Conservation (phyloP, 2,797 vertebrate genomes). For the Thunnus albacares region DNA sequence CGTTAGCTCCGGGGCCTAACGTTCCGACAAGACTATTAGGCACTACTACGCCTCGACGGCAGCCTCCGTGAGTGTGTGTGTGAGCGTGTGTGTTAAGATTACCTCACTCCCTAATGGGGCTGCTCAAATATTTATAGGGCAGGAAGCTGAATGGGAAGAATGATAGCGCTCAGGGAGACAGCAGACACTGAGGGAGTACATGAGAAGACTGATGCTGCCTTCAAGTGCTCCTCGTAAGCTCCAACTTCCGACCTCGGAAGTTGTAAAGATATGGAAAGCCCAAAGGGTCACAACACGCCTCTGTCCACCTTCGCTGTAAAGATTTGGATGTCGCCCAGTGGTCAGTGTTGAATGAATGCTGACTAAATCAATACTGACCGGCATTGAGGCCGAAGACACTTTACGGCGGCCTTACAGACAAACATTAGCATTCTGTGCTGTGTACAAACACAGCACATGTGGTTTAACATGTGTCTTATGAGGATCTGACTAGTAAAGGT, state of each 20-base stretch:
- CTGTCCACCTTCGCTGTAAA: not conserved
- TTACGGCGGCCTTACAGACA: no score
- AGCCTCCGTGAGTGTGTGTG: constrained; percentile 49
- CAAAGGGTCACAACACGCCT: constrained; percentile 32
- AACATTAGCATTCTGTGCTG: no score
- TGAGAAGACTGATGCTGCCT: constrained; percentile 71
- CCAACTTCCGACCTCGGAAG: constrained; percentile 45
- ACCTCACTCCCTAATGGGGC: constrained; percentile 77
- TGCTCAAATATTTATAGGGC: constrained; percentile 81
- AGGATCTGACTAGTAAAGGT: no score
- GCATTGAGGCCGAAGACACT: not conserved
- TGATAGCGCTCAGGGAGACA: constrained; percentile 71
- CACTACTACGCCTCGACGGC: constrained; percentile 56
- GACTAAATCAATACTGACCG: constrained; percentile 4
- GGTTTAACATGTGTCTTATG: no score
- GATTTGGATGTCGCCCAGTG: not conserved
- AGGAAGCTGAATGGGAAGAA: constrained; percentile 78
- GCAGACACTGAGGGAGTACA: constrained; percentile 58
- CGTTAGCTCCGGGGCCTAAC: constrained; percentile 70
- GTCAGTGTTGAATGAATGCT: not conserved
- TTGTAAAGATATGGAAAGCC: constrained; percentile 50
- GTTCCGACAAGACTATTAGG: constrained; percentile 69
- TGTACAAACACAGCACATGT: no score
- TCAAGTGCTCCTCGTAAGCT: constrained; percentile 55
- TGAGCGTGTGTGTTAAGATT: constrained; percentile 49